Percentiles rank a stretch among this genome's conserved stretches.
Evolutionary conservation across 2,888 invertebrate genomes (phyloP).

Genomic region (Drosophila merina): DNA sequence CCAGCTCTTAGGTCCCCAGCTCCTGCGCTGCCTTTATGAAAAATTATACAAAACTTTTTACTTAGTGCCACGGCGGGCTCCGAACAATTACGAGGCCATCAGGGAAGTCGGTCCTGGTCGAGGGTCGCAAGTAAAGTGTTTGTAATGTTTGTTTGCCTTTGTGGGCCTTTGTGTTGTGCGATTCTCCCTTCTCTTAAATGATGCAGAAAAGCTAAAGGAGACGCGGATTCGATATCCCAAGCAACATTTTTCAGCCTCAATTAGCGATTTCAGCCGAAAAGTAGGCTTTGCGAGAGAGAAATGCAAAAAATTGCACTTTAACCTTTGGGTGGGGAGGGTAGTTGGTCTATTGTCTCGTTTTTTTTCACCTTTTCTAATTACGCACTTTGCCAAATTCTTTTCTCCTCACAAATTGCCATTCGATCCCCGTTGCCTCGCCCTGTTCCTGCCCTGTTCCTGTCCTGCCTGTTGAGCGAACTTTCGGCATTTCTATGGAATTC

Average conservation of each 20-base stretch:
- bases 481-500: constrained; percentile 75
- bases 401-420: neutral
- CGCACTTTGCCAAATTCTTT: constrained; percentile 29
- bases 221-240: neutral
- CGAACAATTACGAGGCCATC: constrained; percentile 65
- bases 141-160: constrained; percentile 34
- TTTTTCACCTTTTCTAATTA: constrained; percentile 18
- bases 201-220: constrained; percentile 22
- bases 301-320: too few relatives aligned
- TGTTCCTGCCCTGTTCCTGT: constrained; percentile 14
- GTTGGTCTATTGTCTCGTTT: neutral
- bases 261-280: neutral
- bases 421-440: neutral
- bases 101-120: constrained; percentile 2
- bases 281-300: neutral
- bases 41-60: constrained; percentile 77
- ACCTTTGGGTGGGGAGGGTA: too few relatives aligned
- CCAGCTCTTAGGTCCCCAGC: neutral
- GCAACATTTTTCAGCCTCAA: too few relatives aligned
- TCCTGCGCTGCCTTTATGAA: constrained; percentile 52
- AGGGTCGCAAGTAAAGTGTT: constrained; percentile 53
- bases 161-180: constrained; percentile 28
- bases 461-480: constrained; percentile 52
- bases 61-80: constrained; percentile 60
- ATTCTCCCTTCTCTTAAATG: constrained; percentile 48